Conservation (phyloP, 2,888 invertebrate species). For the Lydus trimaculatus region DNA sequence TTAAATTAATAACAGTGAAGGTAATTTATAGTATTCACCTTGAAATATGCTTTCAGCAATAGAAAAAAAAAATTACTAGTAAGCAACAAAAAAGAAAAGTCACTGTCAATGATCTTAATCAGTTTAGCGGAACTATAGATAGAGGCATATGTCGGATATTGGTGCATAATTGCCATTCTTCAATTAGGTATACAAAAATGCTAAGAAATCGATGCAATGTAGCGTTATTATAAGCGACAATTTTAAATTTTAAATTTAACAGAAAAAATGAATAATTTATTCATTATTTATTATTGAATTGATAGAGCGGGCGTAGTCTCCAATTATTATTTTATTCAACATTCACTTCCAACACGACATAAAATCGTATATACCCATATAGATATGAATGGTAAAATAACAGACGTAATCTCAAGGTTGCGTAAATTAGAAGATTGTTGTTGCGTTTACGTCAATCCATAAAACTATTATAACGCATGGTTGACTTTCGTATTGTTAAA, state of each 20-base stretch:
- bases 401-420: neutral
- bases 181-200: no score
- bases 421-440: neutral
- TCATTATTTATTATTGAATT: no score
- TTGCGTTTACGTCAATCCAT: neutral
- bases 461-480: no score
- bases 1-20: slow-evolving; percentile 15
- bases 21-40: slow-evolving; percentile 18
- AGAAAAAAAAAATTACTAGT: neutral
- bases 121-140: neutral
- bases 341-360: neutral
- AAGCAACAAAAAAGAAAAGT: slow-evolving; percentile 19
- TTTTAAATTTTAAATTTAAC: no score
- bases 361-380: neutral
- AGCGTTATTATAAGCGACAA: no score
- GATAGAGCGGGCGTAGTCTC: neutral
- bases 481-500: no score
- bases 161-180: no score
- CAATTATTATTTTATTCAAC: neutral
- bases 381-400: neutral
- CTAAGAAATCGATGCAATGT: no score
- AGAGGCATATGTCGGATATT: no score
- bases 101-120: slow-evolving; percentile 24
- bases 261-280: neutral
- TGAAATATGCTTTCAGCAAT: neutral